A percentile compares a stretch with the other conserved stretches of the same genome.
Conservation (phyloP, 1,140 invertebrate genomes). For the Temnothorax longispinosus region DNA sequence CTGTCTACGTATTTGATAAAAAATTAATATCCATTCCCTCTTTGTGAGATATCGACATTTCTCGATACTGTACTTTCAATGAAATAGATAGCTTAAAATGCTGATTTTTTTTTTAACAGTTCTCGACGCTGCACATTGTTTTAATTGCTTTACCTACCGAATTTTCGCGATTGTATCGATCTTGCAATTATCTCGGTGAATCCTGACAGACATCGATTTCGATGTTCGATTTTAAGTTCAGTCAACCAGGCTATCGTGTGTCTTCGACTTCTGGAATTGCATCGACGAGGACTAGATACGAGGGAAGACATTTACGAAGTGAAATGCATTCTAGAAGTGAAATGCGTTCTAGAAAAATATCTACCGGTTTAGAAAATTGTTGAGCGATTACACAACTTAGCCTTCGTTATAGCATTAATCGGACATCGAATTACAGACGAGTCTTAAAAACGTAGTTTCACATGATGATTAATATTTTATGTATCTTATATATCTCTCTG, state of each 20-base stretch:
- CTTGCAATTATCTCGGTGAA: slow-evolving; percentile 10
- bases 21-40: neutral
- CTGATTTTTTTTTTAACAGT: neutral
- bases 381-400: slow-evolving; percentile 15
- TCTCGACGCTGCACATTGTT: slow-evolving; percentile 48
- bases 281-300: slow-evolving; percentile 55
- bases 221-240: slow-evolving; percentile 39
- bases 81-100: neutral
- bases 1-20: neutral
- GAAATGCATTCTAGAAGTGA: slow-evolving; percentile 23
- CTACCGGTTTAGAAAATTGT: slow-evolving; percentile 11
- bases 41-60: neutral
- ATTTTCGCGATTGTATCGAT: slow-evolving; percentile 22
- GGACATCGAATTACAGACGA: slow-evolving; percentile 1
- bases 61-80: neutral
- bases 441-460: neutral
- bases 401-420: neutral
- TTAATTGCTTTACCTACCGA: slow-evolving; percentile 18
- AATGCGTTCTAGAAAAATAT: slow-evolving; percentile 31
- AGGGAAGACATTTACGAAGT: slow-evolving; percentile 60
- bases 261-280: slow-evolving; percentile 40
- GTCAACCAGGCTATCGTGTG: neutral
- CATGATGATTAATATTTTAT: neutral
- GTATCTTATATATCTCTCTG: neutral
- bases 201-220: slow-evolving; percentile 45